Base-by-base conservation (phyloP, 2,113 vertebrate species). In the Rhinogobius similis region DNA sequence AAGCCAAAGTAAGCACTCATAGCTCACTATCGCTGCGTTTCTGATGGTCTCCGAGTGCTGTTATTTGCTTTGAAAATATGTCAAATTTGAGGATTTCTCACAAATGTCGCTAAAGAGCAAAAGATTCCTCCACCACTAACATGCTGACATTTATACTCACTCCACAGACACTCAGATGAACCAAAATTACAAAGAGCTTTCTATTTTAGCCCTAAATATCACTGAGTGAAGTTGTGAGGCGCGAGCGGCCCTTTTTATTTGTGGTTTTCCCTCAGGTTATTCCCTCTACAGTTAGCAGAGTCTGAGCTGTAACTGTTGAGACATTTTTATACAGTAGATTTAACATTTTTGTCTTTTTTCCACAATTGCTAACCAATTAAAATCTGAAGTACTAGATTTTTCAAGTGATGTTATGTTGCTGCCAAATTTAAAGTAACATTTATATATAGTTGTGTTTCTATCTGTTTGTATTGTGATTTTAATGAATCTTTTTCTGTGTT, bases 1-100 rank as follows among this genome's bases (percentile, higher is more conserved):
- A 71, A 24, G 64, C 48, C 14, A 71, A 76, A 75, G 70, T 64
- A 44, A 82, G 65, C 67, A 64, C 78, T 81, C 76, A 50, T 24
- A 69, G 38, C 21, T 61, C 52, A 53, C 44, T 72, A 26, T 46
- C 21, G 41, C 65, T 70, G 52, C 6, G 52, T 13, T 38, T 39
- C 50, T 21, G 65, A n/a, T n/a, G n/a, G n/a, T n/a, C n/a, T n/a
- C n/a, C n/a, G n/a, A 70, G 62, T 71, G 59, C 39, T 41, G 75
- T 44, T 66, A 64, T 72, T 68, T n/a, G 11, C 29, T 76, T 82
- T 77, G 24, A 67, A 77, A 82, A 56, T 26, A 72, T 26, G n/a
- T 24, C 9, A 11, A 69, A 65, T 67, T 43, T 62, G 73, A 73
- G 48, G 55, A 53, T 50, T 44, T 77, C 26, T n/a, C 48, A 65